Percentiles rank a stretch among this genome's conserved stretches.
These are phyloP conservation scores for Clavelina lepadiformis DNA, from an alignment of 23 tunicate genomes.

Conservation along the genomic window DNA sequence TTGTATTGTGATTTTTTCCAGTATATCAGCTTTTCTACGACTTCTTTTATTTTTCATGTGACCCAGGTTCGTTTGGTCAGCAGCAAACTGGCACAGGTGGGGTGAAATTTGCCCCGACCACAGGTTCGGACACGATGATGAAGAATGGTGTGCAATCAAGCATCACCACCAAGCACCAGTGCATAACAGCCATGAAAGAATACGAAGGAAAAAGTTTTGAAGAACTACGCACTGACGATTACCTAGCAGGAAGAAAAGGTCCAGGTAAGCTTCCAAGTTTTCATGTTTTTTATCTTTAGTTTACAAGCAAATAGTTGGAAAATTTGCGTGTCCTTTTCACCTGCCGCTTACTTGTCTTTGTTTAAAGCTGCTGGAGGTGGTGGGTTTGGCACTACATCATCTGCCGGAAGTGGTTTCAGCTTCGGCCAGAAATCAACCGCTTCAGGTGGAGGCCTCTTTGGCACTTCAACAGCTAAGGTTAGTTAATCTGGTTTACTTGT, in stretches of 20 bases:
- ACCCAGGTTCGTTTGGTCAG: constrained; percentile 5
- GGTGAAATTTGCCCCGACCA: constrained; percentile 57
- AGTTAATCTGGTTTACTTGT: too few relatives aligned
- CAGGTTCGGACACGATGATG: constrained; percentile 60
- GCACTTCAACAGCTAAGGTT: constrained; percentile 27
- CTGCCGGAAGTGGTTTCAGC: constrained; percentile 32
- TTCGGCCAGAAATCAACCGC: constrained; percentile 51
- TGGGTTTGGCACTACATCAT: constrained; percentile 23
- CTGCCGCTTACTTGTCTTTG: too few relatives aligned
- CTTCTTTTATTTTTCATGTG: too few relatives aligned
- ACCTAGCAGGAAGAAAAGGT: constrained; percentile 85
- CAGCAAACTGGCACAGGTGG: constrained; percentile 68
- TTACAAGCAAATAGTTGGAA: neutral
- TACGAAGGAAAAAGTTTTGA: constrained; percentile 86
- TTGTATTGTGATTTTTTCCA: neutral
- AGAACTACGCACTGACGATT: constrained; percentile 85
- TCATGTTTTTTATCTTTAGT: neutral
- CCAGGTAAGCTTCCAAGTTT: constrained; percentile 20
- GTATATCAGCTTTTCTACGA: neutral
- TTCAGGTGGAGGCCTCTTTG: constrained; percentile 29
- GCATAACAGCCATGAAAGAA: constrained; percentile 95
- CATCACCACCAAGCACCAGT: constrained; percentile 73
- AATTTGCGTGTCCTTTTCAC: too few relatives aligned
- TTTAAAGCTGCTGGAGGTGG: constrained; percentile 31
- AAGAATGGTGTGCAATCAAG: constrained; percentile 33